Evolutionary conservation across 2,113 vertebrate species (phyloP).

Genomic region (Anser cygnoides): DNA sequence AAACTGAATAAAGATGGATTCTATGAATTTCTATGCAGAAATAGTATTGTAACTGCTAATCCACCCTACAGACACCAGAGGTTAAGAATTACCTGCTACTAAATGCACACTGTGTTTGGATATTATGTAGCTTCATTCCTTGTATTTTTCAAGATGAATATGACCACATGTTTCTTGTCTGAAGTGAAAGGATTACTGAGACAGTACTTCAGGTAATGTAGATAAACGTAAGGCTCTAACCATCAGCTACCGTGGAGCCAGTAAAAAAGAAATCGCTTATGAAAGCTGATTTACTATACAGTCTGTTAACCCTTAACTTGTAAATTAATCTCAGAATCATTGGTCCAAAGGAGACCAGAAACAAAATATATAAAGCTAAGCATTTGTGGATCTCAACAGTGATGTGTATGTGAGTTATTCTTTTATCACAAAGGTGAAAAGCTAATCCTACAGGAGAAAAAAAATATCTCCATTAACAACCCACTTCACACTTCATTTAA

Average conservation of each 20-base stretch:
- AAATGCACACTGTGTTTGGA: not conserved
- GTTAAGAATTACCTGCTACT: not conserved
- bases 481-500: not conserved
- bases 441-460: not conserved
- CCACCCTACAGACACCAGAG: not conserved
- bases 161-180: not conserved
- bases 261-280: not conserved
- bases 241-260: not conserved
- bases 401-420: not conserved
- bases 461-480: not conserved
- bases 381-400: not conserved
- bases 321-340: not conserved
- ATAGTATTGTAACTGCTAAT: not conserved
- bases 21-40: not conserved
- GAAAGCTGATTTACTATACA: not conserved
- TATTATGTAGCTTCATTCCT: not conserved
- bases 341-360: not conserved
- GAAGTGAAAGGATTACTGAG: not conserved
- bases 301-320: not conserved
- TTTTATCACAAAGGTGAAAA: constrained; percentile 18
- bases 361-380: not conserved
- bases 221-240: not conserved
- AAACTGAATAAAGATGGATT: not conserved
- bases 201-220: not conserved
- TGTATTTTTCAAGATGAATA: not conserved